Evolutionary conservation across 2,113 vertebrate genomes (phyloP).

Genomic region (Notarius quadriscutis): DNA sequence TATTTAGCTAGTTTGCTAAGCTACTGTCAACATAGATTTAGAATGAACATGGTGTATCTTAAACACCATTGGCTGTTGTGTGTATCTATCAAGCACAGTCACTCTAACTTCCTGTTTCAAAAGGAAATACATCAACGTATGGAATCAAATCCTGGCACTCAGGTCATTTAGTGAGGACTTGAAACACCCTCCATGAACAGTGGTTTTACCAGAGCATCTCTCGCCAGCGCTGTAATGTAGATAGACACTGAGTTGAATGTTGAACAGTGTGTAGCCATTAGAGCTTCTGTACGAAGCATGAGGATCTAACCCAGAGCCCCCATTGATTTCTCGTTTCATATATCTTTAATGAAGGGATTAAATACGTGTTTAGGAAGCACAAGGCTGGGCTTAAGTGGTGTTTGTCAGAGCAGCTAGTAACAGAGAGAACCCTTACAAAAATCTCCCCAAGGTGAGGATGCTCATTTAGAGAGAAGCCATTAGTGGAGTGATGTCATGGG

Average conservation of each 20-base stretch:
- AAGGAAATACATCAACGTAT: not conserved
- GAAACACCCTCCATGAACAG: not conserved
- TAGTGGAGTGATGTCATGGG: conserved; percentile 78
- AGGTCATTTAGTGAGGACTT: not conserved
- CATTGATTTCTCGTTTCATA: conserved; percentile 98
- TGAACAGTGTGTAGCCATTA: conserved; percentile 94
- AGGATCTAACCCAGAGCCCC: conserved; percentile 82
- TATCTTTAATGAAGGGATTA: conserved; percentile 99
- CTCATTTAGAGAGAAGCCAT: conserved; percentile 64
- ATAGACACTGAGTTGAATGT: conserved; percentile 86
- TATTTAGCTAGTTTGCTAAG: not conserved
- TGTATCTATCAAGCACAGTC: not conserved
- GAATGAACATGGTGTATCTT: not conserved
- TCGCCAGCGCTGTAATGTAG: conserved; percentile 74
- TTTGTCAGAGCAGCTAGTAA: conserved; percentile 75
- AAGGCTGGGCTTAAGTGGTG: conserved; percentile 83
- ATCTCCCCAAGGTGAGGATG: conserved; percentile 75
- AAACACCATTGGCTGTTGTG: not conserved
- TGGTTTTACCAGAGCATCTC: conserved; percentile 55
- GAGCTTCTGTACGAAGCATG: conserved; percentile 76
- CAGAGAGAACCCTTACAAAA: conserved; percentile 76
- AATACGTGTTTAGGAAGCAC: conserved; percentile 97
- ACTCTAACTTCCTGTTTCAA: not conserved
- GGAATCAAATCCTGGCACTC: too few relatives aligned
- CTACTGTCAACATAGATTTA: not conserved